Percentiles rank a stretch among this genome's conserved stretches.
phyloP scores from a whole-genome alignment of 2,797 vertebrate genomes.

The Falco rusticolus region DNA sequence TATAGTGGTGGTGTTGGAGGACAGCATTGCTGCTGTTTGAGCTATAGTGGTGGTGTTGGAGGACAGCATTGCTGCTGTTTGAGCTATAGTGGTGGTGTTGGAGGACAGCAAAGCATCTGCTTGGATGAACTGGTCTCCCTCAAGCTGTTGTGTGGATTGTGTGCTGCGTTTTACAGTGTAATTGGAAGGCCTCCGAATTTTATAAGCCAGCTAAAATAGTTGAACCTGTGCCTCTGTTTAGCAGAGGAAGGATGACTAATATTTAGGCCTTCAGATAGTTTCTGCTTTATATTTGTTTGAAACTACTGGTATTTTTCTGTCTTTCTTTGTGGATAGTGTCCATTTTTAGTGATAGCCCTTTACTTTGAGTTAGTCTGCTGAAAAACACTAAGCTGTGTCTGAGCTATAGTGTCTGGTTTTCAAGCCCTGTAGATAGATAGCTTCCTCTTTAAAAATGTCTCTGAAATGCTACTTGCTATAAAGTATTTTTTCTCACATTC shows the following conservation, averaged over 20 bases:
- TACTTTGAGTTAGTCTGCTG: neutral
- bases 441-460: neutral
- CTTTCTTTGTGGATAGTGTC: neutral
- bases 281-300: neutral
- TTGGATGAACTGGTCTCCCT: neutral
- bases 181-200: constrained; percentile 12
- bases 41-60: neutral
- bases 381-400: neutral
- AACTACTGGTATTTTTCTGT: neutral
- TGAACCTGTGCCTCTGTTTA: constrained; percentile 35
- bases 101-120: neutral
- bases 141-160: neutral
- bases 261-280: constrained; percentile 1
- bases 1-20: neutral
- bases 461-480: neutral
- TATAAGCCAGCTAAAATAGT: constrained; percentile 33
- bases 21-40: neutral
- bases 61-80: neutral
- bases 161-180: neutral
- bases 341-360: constrained; percentile 4
- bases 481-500: neutral
- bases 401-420: neutral
- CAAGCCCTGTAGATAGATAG: neutral
- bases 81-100: neutral
- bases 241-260: neutral